Percentiles rank a stretch among this genome's conserved stretches.
Conservation (phyloP, 2,888 invertebrate genomes). For the Drosophila nr. fundita region DNA sequence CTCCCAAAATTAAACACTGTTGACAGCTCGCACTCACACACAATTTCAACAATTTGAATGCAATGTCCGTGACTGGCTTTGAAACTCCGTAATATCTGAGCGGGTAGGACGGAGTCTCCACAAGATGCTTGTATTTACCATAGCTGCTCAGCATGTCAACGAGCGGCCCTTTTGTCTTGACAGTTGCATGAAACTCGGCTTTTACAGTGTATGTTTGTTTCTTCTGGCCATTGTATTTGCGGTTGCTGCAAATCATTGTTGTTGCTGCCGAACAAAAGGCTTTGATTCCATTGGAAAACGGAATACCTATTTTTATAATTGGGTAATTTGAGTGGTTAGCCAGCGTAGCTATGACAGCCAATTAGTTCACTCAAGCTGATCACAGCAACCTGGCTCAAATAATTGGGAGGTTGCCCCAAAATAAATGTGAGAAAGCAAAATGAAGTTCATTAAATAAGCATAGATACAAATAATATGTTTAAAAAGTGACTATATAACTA, state of each 20-base stretch:
- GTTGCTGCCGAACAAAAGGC: conserved; percentile 57
- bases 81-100: not conserved
- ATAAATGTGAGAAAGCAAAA: not conserved
- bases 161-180: conserved; percentile 64
- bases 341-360: conserved; percentile 58
- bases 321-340: conserved; percentile 72
- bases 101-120: not conserved
- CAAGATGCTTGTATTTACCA: conserved; percentile 42
- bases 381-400: not conserved
- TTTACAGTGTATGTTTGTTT: conserved; percentile 25
- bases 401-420: not conserved
- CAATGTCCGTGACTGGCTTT: conserved; percentile 46
- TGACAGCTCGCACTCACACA: conserved; percentile 79
- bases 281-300: conserved; percentile 38
- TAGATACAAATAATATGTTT: fast-evolving
- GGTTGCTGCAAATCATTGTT: conserved; percentile 58
- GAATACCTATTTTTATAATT: conserved; percentile 64
- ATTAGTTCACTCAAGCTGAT: conserved; percentile 43
- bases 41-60: conserved; percentile 66
- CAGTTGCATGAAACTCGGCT: conserved; percentile 71
- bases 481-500: not conserved
- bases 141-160: conserved; percentile 63
- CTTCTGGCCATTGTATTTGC: conserved; percentile 43
- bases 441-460: not conserved
- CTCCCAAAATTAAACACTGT: conserved; percentile 78